Percentiles rank a stretch among this genome's conserved stretches.
phyloP scores from a whole-genome alignment of 1,140 invertebrate species.

The Diploscapter pachys region DNA sequence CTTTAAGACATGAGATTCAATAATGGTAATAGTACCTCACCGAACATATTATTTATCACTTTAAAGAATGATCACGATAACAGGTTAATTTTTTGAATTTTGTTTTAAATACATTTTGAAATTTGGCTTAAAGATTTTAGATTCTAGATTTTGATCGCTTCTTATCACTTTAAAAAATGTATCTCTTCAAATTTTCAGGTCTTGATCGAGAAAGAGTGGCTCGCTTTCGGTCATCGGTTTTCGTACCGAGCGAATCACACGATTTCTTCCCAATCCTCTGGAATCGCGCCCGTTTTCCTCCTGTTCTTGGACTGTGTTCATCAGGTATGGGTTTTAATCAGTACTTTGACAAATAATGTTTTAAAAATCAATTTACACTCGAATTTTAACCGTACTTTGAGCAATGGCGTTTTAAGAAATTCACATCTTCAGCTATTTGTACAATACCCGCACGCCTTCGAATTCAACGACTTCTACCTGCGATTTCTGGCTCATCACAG shows the following conservation, averaged over 20 bases:
- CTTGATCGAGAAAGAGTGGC: slow-evolving; percentile 95
- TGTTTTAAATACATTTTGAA: neutral
- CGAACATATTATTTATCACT: no score
- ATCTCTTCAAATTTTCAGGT: slow-evolving; percentile 64
- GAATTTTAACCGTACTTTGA: no score
- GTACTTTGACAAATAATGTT: neutral
- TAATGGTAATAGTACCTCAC: no score
- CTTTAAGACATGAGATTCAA: no score
- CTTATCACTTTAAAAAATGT: no score
- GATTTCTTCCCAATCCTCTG: slow-evolving; percentile 71
- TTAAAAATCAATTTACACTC: slow-evolving; percentile 10
- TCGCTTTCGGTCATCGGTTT: slow-evolving; percentile 92
- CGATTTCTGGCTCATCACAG: slow-evolving; percentile 88
- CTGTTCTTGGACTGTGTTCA: slow-evolving; percentile 96
- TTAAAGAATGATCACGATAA: no score
- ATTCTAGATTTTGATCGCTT: no score
- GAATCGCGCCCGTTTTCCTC: slow-evolving; percentile 90
- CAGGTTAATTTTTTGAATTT: neutral
- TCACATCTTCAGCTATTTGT: slow-evolving; percentile 72
- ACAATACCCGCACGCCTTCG: slow-evolving; percentile 92
- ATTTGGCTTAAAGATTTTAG: no score
- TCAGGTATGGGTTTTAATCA: slow-evolving; percentile 66
- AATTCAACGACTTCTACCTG: slow-evolving; percentile 92
- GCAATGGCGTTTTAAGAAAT: slow-evolving; percentile 11
- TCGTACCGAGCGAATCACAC: slow-evolving; percentile 87